Conservation (phyloP, 2,888 invertebrate species). For the Onchidella celtica region DNA sequence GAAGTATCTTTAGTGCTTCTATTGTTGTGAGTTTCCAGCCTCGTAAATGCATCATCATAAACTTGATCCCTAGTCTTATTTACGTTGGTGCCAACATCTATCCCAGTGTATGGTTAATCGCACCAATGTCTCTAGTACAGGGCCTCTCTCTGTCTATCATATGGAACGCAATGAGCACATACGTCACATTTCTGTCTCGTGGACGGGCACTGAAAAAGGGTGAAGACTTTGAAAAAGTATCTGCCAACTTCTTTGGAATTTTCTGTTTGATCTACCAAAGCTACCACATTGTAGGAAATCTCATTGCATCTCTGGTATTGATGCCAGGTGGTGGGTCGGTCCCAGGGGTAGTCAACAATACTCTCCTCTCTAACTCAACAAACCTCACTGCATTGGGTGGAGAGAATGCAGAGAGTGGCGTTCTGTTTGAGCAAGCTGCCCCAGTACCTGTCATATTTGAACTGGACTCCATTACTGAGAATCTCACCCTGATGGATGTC, state of each 20-base stretch:
- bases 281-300: constrained; percentile 73
- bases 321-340: constrained; percentile 35
- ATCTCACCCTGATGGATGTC: not conserved
- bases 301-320: constrained; percentile 74
- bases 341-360: not conserved
- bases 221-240: constrained; percentile 63
- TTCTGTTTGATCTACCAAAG: constrained; percentile 74
- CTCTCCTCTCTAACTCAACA: not conserved
- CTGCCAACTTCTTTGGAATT: constrained; percentile 75
- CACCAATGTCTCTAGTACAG: constrained; percentile 69
- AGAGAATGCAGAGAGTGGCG: not conserved
- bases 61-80: constrained; percentile 65
- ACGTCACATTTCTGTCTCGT: constrained; percentile 73
- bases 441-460: not conserved
- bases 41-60: constrained; percentile 62
- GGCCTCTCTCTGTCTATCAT: constrained; percentile 73
- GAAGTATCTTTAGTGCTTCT: constrained; percentile 75
- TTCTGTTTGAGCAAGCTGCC: not conserved
- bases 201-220: constrained; percentile 66
- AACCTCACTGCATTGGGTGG: not conserved
- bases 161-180: constrained; percentile 77
- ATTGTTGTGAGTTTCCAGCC: constrained; percentile 73
- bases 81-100: constrained; percentile 73
- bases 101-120: constrained; percentile 70
- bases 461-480: not conserved